Evolutionary conservation across 2,797 vertebrate genomes (phyloP).

Genomic region (Malurus splendens): DNA sequence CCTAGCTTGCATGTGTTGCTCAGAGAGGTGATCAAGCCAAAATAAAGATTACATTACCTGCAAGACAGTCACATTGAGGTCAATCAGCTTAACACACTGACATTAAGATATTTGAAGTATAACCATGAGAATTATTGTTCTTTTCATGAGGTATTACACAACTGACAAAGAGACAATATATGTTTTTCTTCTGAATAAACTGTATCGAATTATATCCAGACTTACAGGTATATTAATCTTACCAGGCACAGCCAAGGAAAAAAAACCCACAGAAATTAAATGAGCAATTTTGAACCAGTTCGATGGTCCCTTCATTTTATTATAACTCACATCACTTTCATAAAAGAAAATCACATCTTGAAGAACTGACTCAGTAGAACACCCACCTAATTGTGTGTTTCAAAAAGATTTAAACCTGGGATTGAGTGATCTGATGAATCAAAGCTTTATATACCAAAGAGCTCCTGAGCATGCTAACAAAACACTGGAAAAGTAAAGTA

Average conservation of each 20-base stretch:
- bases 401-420: constrained; percentile 2
- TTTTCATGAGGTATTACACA: background rate
- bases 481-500: background rate
- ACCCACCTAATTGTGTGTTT: background rate
- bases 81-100: background rate
- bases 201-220: background rate
- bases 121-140: background rate
- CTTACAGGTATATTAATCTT: background rate
- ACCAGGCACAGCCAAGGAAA: background rate
- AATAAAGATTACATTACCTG: background rate
- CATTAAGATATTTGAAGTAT: background rate
- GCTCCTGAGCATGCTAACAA: background rate
- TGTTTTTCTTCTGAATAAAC: background rate
- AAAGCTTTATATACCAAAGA: background rate
- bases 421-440: background rate
- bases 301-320: background rate
- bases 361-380: background rate
- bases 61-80: background rate
- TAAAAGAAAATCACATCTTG: background rate
- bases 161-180: background rate
- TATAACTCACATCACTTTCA: background rate
- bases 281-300: background rate
- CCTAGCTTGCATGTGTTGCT: background rate
- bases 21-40: background rate
- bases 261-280: background rate